These are phyloP conservation scores for Anastrepha ludens DNA, from an alignment of 1,140 invertebrate genomes.

Conservation along the genomic window DNA sequence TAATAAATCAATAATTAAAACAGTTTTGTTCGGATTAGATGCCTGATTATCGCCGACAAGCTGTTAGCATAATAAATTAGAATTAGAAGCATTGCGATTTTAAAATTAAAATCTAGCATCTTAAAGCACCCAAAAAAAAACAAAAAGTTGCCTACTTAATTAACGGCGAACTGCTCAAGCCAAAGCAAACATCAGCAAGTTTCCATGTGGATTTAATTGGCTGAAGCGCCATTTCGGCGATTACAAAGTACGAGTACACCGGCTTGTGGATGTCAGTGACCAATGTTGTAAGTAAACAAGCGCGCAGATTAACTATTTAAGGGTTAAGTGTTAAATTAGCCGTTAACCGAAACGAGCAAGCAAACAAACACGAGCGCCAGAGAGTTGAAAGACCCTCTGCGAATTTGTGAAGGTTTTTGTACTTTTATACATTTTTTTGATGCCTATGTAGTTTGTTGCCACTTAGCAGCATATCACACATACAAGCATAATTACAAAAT, in stretches of 20 bases:
- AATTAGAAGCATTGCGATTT: not conserved
- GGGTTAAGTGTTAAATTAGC: slow-evolving; percentile 2
- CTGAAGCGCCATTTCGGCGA: not conserved
- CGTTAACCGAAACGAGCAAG: not conserved
- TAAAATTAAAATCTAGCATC: not conserved
- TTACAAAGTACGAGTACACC: not conserved
- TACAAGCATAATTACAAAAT: not conserved
- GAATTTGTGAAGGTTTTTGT: not conserved
- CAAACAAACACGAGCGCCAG: not conserved
- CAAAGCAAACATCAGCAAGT: not conserved
- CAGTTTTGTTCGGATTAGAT: not conserved
- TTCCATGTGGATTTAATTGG: slow-evolving; percentile 9
- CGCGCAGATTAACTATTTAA: not conserved
- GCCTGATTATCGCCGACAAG: not conserved
- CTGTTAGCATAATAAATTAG: not conserved
- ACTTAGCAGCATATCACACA: no score
- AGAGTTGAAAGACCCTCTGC: slow-evolving; percentile 40
- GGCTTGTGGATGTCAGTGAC: not conserved
- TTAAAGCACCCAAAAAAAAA: not conserved
- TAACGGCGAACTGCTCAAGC: not conserved
- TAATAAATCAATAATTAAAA: not conserved
- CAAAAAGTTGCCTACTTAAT: not conserved
- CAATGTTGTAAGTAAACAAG: not conserved
- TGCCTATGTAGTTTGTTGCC: no score
- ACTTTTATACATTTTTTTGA: not conserved